These are phyloP conservation scores for Harpalus rufipes DNA, from an alignment of 2,888 invertebrate genomes.

Conservation along the genomic window DNA sequence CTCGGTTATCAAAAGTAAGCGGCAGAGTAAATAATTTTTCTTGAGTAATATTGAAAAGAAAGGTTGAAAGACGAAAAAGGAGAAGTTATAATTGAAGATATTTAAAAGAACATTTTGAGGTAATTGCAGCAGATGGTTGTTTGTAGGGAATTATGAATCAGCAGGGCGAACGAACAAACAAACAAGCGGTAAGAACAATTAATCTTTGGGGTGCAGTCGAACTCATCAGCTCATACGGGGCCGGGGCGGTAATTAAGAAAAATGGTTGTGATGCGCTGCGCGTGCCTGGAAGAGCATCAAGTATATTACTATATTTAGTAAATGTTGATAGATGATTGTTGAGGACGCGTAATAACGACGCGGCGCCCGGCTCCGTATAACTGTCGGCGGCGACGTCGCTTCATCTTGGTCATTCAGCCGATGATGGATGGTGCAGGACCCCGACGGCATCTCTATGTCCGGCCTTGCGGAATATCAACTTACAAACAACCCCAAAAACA, in stretches of 20 bases:
- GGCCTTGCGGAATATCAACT: conserved; percentile 45
- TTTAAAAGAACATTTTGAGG: too few species aligned
- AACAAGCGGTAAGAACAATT: neutral
- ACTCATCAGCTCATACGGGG: neutral
- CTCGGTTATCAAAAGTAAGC: too few species aligned
- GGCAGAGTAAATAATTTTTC: too few species aligned
- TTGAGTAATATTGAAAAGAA: too few species aligned
- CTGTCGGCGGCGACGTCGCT: conserved; percentile 70
- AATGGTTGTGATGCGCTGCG: conserved; percentile 52
- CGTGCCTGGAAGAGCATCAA: conserved; percentile 36
- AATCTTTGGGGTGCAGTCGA: conserved; percentile 4
- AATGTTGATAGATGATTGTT: conserved; percentile 64
- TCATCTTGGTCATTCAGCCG: conserved; percentile 71
- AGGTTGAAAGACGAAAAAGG: too few species aligned
- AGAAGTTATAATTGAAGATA: too few species aligned
- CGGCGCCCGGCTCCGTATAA: conserved; percentile 70
- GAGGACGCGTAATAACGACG: conserved; percentile 49
- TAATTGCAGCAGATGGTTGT: too few species aligned
- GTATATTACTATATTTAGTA: conserved; percentile 64
- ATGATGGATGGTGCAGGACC: conserved; percentile 69
- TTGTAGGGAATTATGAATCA: too few species aligned
- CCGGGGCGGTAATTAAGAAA: conserved; percentile 56
- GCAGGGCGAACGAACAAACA: too few species aligned
- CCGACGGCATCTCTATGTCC: conserved; percentile 37
- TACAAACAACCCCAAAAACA: neutral